phyloP scores from a whole-genome alignment of 2,888 invertebrate genomes.

The Oligia fasciuncula region DNA sequence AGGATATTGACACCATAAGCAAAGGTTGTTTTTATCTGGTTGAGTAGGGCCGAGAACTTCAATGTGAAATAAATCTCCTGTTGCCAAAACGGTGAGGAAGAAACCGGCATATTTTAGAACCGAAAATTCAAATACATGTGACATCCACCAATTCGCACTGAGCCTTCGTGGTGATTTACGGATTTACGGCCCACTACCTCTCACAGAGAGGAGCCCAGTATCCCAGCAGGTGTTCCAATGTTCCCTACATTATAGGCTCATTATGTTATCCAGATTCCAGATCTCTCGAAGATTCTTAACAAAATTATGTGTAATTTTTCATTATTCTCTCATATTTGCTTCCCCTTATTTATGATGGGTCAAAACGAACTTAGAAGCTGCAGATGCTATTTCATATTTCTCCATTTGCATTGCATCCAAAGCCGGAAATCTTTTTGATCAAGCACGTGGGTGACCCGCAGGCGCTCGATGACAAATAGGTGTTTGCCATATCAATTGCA shows the following conservation, averaged over 20 bases:
- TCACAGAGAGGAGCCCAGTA: too few species aligned
- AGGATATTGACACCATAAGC: conserved; percentile 11
- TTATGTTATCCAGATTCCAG: not conserved
- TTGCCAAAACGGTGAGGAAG: not conserved
- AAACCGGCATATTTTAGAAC: too few species aligned
- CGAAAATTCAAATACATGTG: too few species aligned
- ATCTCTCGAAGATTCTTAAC: not conserved
- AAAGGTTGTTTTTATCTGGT: conserved; percentile 2
- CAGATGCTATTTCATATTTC: not conserved
- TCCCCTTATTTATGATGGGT: not conserved
- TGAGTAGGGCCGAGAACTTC: not conserved
- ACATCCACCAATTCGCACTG: too few species aligned
- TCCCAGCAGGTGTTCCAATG: too few species aligned
- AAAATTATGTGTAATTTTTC: not conserved
- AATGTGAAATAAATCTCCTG: not conserved
- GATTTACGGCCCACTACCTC: too few species aligned
- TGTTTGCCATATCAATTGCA: conserved; percentile 19
- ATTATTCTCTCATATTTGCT: not conserved
- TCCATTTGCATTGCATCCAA: not conserved
- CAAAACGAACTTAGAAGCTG: not conserved
- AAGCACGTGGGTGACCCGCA: conserved; percentile 16
- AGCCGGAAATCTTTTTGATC: not conserved
- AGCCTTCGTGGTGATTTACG: too few species aligned
- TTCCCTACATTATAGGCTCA: too few species aligned
- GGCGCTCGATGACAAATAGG: not conserved